Evolutionary conservation across 2,888 invertebrate genomes (phyloP), one percentile per base, ranked within the genome.

Genomic region (Drosophila anomelani): DNA sequence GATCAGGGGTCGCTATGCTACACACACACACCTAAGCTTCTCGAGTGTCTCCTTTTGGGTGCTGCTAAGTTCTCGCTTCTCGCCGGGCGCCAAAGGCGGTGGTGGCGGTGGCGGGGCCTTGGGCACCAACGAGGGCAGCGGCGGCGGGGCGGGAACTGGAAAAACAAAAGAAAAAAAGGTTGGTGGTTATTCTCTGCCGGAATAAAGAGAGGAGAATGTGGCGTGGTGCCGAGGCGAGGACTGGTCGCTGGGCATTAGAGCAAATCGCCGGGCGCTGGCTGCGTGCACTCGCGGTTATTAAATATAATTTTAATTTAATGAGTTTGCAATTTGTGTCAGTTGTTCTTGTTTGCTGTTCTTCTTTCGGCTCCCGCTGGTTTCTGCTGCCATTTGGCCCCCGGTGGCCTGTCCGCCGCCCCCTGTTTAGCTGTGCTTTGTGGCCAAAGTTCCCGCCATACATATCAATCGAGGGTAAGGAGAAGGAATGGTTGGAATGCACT

Each of bases 51-150:
- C 94, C 75, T 95, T 92, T 86, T 96, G 96, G 13, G 93, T 90
- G 0, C 94, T 93, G 57, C 94, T 94, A 1, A 96, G 85, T 0
- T 94, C 93, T 15, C 94, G 93, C 85, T 95, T 95, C 79, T 95
- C 93, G 17, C 94, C 93, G 4, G 94, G 93, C 12, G 76, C 61
- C 75, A 85, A 92, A 88, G 94, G 94, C 9, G 96, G 96, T 34
- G 96, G 96, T 68, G 96, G 93, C 53, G 96, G 96, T 56, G 96
- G 95, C 6, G 96, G 96, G 90, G 96, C 95, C 69, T 91, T 92
- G 32, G 92, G 92, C 78, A 92, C 91, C 79, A 92, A 66, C 54
- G 91, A 89, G 46, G 92, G 92, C 78, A 92, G 77, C 75, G 93
- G 92, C 69, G 93, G 92, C 32, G 92, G 92, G 72, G 91, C 91